Conservation (phyloP, 2,888 invertebrate genomes). For the Sabatieria punctata region DNA sequence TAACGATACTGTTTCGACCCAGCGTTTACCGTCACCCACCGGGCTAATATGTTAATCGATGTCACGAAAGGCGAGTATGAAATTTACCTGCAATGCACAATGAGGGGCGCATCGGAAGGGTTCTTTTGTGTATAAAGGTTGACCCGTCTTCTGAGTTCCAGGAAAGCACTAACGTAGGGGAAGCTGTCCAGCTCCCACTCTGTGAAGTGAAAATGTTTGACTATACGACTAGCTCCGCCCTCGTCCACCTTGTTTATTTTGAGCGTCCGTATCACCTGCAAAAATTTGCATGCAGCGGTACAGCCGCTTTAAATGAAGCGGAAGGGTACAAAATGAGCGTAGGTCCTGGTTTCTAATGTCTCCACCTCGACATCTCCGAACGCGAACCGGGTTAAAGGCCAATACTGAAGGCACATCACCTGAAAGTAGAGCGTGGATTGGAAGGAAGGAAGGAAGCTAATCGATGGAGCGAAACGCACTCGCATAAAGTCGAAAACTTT, state of each 20-base stretch:
- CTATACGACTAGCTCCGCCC: conserved; percentile 51
- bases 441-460: no score
- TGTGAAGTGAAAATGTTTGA: conserved; percentile 91
- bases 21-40: no score
- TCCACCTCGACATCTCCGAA: conserved; percentile 79
- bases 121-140: conserved; percentile 62
- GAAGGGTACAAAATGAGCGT: conserved; percentile 24
- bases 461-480: conserved; percentile 40
- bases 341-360: conserved; percentile 28
- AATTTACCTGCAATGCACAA: conserved; percentile 96
- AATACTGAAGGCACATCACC: conserved; percentile 99
- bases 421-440: no score
- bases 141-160: conserved; percentile 80
- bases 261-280: no score
- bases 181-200: conserved; percentile 94
- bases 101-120: conserved; percentile 54
- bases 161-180: conserved; percentile 80
- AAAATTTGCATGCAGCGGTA: no score
- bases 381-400: conserved; percentile 73
- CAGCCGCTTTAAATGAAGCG: no score
- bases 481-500: conserved; percentile 97
- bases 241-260: no score
- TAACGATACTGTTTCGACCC: no score
- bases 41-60: no score
- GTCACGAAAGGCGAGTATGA: no score